Percentiles rank a stretch among this genome's conserved stretches.
These are phyloP conservation scores for Thamnophis sirtalis DNA, from an alignment of 2,113 vertebrate species.

Conservation along the genomic window DNA sequence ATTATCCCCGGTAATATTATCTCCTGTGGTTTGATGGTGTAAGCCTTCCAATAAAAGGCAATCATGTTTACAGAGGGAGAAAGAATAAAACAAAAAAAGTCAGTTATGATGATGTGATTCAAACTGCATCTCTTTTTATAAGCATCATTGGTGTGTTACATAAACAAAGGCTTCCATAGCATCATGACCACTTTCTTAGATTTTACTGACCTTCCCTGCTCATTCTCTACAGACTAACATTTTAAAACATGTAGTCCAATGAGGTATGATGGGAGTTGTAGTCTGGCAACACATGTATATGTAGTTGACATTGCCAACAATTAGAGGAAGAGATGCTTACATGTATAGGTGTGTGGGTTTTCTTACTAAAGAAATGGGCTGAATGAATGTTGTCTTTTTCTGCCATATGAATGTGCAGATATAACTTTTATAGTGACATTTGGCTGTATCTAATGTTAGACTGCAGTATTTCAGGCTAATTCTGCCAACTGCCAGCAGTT, in stretches of 20 bases:
- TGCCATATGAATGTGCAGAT: not conserved
- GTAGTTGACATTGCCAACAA: not conserved
- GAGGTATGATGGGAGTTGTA: not conserved
- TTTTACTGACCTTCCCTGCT: not conserved
- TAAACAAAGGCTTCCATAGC: not conserved
- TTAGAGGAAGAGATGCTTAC: not conserved
- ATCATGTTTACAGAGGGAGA: not conserved
- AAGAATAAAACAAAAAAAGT: not conserved
- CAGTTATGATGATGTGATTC: not conserved
- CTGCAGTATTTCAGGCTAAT: too few relatives aligned
- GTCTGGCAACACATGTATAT: not conserved
- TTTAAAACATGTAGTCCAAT: not conserved
- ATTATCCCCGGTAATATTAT: not conserved
- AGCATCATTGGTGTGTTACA: not conserved
- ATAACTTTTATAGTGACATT: not conserved
- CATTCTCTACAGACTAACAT: not conserved
- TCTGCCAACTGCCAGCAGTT: too few relatives aligned
- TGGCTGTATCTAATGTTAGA: not conserved
- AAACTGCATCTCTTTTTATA: not conserved
- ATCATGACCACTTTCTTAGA: not conserved
- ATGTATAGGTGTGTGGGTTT: not conserved
- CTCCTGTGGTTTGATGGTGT: not conserved
- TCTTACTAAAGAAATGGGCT: not conserved
- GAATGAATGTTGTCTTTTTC: not conserved
- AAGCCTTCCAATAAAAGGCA: not conserved